These are phyloP conservation scores for Lutjanus argentimaculatus DNA, from an alignment of 2,797 vertebrate species.

Conservation along the genomic window DNA sequence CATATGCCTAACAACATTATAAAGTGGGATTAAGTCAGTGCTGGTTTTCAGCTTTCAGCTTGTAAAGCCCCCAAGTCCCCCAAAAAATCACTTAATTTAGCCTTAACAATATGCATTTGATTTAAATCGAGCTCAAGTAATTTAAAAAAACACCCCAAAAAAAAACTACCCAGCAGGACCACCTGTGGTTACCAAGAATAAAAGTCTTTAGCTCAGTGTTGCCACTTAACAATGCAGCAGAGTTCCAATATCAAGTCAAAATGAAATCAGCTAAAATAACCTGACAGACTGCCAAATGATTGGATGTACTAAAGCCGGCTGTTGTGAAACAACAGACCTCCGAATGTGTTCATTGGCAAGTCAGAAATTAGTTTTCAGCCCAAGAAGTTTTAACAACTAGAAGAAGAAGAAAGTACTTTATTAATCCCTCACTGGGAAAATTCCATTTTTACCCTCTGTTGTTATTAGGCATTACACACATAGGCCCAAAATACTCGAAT, in stretches of 20 bases:
- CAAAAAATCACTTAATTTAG: background rate
- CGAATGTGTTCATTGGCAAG: slow-evolving; percentile 1
- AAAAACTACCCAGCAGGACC: slow-evolving; percentile 9
- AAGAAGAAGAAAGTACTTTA: background rate
- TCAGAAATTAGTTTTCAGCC: background rate
- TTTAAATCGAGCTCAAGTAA: too few species aligned
- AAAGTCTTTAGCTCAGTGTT: background rate
- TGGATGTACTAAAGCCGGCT: slow-evolving; percentile 11
- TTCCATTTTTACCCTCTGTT: background rate
- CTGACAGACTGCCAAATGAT: background rate
- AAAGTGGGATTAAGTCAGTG: background rate
- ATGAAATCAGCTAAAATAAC: slow-evolving; percentile 25
- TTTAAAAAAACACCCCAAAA: background rate
- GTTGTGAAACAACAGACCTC: slow-evolving; percentile 10
- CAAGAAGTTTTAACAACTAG: background rate
- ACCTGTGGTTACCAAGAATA: too few species aligned
- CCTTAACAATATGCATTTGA: too few species aligned
- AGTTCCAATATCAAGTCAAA: slow-evolving; percentile 15
- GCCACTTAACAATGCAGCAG: background rate
- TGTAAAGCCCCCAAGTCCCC: background rate
- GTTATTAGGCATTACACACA: background rate
- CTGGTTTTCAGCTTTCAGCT: background rate
- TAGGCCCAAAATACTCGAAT: background rate
- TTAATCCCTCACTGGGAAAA: background rate
- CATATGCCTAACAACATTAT: too few species aligned